Base-by-base conservation (phyloP, 2,888 invertebrate genomes). In the Pherbina coryleti region DNA sequence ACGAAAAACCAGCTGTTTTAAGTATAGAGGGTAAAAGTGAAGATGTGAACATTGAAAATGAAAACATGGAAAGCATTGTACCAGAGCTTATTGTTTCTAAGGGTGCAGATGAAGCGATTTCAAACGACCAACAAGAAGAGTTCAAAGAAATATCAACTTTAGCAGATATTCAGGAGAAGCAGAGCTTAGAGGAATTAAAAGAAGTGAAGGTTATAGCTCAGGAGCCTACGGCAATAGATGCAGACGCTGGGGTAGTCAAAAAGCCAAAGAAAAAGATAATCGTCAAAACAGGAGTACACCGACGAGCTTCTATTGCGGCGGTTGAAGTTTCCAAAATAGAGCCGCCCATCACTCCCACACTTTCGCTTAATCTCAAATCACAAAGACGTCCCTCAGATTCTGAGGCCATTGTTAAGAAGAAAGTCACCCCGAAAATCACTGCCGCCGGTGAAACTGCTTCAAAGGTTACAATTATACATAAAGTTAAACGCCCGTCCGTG, bases 321-420 rank as follows among this genome's bases (percentile, higher is more conserved):
- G 86, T 87, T n/a, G 88, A 88, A 78, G 83, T 83, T 67, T 87
- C 88, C 5, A 86, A 84, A 83, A 88, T 87, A 75, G 86, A 84
- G 77, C 80, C 84, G 17, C 72, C 83, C 8, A 77, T 83, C 49
- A 82, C 82, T 77, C 70, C 78, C 57, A 55, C 78, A 8, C 34
- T 79, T 51, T 79, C 83, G 31, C 51, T 78, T 2, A 22, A 81
- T 11, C 82, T 81, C 62, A 79, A 78, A 80, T 11, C 73, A 28
- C 85, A 85, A 79, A 84, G 88, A 37, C 83, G 89, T 75, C 88
- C 88, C 75, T 88, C 88, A 19, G 88, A 89, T 80, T 88, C 88
- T 11, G 87, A 85, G 77, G 82, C 89, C 62, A 81, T 88, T 78
- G 82, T 88, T 4, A 88, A 86, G 78, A 85, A 85, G 84, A 84